Conservation (phyloP, 1,140 invertebrate species). For the Drosophila kepulauana region DNA sequence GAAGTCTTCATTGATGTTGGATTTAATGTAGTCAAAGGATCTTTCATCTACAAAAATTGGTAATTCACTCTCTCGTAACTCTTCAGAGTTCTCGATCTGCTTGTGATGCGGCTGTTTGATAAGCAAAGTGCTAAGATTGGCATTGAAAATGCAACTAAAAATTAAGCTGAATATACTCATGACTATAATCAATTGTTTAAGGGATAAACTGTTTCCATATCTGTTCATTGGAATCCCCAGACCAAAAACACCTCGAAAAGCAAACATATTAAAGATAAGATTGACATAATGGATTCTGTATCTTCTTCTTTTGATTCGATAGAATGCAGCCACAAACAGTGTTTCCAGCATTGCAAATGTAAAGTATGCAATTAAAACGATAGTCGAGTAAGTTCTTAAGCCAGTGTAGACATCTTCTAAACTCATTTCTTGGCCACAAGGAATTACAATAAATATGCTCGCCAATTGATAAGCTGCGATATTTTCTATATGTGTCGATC, state of each 20-base stretch:
- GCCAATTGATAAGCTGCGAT: too few species aligned
- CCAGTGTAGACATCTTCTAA: conserved; percentile 6
- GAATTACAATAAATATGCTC: conserved; percentile 30
- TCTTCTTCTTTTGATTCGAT: neutral
- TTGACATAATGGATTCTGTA: neutral
- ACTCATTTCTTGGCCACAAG: conserved; percentile 15
- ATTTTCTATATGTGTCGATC: neutral
- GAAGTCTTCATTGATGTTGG: neutral
- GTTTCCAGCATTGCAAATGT: conserved; percentile 33
- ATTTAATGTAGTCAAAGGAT: neutral
- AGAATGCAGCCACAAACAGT: neutral
- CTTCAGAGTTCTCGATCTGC: conserved; percentile 26
- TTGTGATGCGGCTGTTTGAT: neutral
- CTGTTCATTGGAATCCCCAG: conserved; percentile 12
- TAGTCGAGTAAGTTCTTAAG: neutral
- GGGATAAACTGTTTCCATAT: conserved; percentile 7
- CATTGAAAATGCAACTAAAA: conserved; percentile 28
- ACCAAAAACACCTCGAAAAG: conserved; percentile 45
- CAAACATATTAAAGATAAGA: conserved; percentile 33
- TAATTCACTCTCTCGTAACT: conserved; percentile 39
- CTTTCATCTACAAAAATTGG: neutral
- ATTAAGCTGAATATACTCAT: conserved; percentile 47
- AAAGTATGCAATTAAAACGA: conserved; percentile 20
- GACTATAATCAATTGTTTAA: conserved; percentile 34
- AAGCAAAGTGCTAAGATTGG: conserved; percentile 47